Base-by-base conservation (phyloP, 2,113 vertebrate genomes). In the Saimiri boliviensis region DNA sequence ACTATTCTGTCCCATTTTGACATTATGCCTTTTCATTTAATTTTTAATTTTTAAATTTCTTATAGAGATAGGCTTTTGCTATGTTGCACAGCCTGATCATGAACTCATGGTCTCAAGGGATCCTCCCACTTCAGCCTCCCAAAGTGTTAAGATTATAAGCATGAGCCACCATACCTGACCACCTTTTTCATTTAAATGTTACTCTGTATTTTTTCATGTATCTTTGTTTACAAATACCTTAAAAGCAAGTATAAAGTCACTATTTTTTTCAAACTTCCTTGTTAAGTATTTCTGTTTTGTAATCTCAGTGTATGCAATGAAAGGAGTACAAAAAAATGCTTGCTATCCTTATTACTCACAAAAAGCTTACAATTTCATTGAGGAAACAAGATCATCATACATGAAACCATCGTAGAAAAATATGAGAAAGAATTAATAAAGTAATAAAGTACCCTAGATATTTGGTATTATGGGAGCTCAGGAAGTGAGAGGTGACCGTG, bases 181-280 rank as follows among this genome's bases (percentile, higher is more conserved):
- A 63, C 10, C 4, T 17, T 91, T 83, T 74, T 94, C 7, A 47
- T 93, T 84, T 79, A 86, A 89, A 89, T 76, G 42, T 80, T 94
- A 71, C 8, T 80, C 5, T 58, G n/a, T 79, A 54, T 70, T 91
- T 86, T 60, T 86, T 94, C 37, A 80, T 89, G 12, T 58, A 23
- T 76, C 6, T 54, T 89, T 89, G 3, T 83, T 93, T 68, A 79
- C 6, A 70, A 91, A 80, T 70, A 25, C 9, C 16, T 47, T 35
- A 27, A 87, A 92, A 58, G 47, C 27, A 91, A 89, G 20, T 16
- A 47, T 56, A 95, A 88, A 21, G 5, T 70, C 4, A 66, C 80
- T 17, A 9, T 10, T 71, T 3, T 71, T 89, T 71, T 77, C 68
- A 94, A 91, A 76, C 19, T 86, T 30, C 23, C 37, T 73, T 20